These are phyloP conservation scores for Elanus axillaris DNA, from an alignment of 2,113 vertebrate genomes.

Conservation along the genomic window DNA sequence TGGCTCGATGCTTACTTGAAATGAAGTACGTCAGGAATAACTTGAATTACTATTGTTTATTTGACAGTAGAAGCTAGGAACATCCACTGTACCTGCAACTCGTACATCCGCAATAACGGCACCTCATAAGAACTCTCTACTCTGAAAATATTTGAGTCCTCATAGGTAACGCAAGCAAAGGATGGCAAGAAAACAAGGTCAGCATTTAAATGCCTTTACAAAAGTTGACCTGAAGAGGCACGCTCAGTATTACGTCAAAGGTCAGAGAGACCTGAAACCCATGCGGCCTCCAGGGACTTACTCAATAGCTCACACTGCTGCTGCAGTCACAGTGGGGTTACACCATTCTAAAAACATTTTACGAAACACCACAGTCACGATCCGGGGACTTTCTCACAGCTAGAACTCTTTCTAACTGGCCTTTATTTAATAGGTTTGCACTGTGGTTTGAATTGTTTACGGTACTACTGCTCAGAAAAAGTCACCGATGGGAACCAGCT, in stretches of 20 bases:
- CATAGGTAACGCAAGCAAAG: background rate
- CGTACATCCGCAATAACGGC: background rate
- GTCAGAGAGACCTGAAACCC: background rate
- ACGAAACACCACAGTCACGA: background rate
- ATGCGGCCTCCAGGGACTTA: background rate
- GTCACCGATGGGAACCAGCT: background rate
- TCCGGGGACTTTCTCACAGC: background rate
- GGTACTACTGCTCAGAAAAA: background rate
- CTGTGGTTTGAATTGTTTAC: background rate
- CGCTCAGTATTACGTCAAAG: background rate
- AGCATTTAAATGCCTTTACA: background rate
- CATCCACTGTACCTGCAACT: background rate
- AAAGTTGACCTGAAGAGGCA: background rate
- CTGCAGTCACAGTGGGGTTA: background rate
- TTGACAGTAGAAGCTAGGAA: background rate
- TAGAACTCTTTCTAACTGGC: background rate
- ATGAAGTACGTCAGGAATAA: background rate
- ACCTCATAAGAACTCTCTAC: background rate
- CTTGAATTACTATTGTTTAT: background rate
- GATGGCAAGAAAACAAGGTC: background rate
- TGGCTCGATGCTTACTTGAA: background rate
- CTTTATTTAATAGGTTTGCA: background rate
- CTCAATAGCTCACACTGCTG: background rate
- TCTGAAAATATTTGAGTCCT: background rate
- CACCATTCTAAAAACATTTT: background rate